phyloP scores from a whole-genome alignment of 2,888 invertebrate species.

The Bembecia ichneumoniformis region DNA sequence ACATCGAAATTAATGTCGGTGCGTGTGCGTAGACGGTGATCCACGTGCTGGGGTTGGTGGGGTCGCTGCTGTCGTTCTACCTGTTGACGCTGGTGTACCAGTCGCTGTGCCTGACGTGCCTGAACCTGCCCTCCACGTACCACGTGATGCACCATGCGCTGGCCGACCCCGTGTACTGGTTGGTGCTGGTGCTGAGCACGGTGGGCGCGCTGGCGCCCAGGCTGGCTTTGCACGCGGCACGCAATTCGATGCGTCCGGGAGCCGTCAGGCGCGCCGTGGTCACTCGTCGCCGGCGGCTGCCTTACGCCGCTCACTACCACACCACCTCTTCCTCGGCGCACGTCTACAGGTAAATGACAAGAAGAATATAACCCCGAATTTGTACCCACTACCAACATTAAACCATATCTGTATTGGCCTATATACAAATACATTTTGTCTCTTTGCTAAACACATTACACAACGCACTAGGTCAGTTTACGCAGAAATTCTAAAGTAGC shows the following conservation, averaged over 20 bases:
- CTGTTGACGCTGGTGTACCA: conserved; percentile 89
- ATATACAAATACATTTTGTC: no score
- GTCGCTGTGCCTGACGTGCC: conserved; percentile 83
- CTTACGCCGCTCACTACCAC: conserved; percentile 49
- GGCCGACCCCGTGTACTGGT: conserved; percentile 83
- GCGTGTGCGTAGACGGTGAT: conserved; percentile 83
- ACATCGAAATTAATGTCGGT: background rate
- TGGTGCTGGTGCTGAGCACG: conserved; percentile 81
- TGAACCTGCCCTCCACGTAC: conserved; percentile 88
- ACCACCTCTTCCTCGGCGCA: conserved; percentile 41
- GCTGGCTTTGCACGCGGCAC: conserved; percentile 79
- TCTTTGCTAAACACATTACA: no score
- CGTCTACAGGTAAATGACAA: conserved; percentile 49
- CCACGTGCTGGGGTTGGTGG: conserved; percentile 81
- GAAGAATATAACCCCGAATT: no score
- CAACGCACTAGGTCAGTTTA: no score
- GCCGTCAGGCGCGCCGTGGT: conserved; percentile 80
- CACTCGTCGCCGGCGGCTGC: conserved; percentile 60
- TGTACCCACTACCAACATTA: conserved; percentile 22
- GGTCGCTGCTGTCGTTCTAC: conserved; percentile 87
- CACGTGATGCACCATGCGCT: conserved; percentile 88
- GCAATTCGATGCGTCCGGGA: conserved; percentile 80
- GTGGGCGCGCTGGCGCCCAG: conserved; percentile 87
- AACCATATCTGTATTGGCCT: background rate
- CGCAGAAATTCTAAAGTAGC: no score